Evolutionary conservation across 92 coral and sea anemone species (phyloP), one percentile per base, ranked within the genome.

Genomic region (Porites lobata): DNA sequence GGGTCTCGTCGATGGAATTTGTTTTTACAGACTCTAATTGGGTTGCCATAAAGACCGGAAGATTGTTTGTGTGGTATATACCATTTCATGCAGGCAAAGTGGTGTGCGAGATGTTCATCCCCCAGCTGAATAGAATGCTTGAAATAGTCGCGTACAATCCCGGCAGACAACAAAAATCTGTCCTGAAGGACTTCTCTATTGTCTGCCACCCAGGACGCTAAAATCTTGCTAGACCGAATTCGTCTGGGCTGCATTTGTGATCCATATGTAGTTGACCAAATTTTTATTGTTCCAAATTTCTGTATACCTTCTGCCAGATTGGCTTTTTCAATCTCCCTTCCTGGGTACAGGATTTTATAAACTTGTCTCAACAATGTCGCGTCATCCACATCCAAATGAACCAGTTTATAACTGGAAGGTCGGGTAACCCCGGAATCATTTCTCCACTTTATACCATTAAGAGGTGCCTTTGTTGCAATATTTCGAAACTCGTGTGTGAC

Each of bases 61-160:
- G 69, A 75, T 32, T 72, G 58, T 18, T 80, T 67, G 7, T 47
- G 79, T 65, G 66, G 68, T 67, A 73, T 50, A 76, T 89, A 59
- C 93, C 93, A 92, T 18, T 57, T 81, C 15, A 89, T 83, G 67
- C 95, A 92, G 52, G 95, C 95, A 89, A 89, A 92, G 13, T 22
- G 18, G 68, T 89, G 82, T n/a, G 63, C 11, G 69, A 57, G 19
- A 47, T 66, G 66, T 58, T 75, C 77, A 13, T 67, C 88, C 14
- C 67, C 81, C 17, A 92, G 12, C 54, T 43, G 78, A 69, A 87
- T 56, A 6, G 93, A 64, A 72, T 89, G 95, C 18, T 20, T 89
- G 83, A 92, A 92, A 81, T 79, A 92, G 77, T 80, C 86, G 81
- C 71, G 52, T 19, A 92, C 95, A 66, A 65, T 80, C 65, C 95